Evolutionary conservation across 2,888 invertebrate genomes (phyloP), one percentile per base, ranked within the genome.

Genomic region (Entomobrya multifasciata): DNA sequence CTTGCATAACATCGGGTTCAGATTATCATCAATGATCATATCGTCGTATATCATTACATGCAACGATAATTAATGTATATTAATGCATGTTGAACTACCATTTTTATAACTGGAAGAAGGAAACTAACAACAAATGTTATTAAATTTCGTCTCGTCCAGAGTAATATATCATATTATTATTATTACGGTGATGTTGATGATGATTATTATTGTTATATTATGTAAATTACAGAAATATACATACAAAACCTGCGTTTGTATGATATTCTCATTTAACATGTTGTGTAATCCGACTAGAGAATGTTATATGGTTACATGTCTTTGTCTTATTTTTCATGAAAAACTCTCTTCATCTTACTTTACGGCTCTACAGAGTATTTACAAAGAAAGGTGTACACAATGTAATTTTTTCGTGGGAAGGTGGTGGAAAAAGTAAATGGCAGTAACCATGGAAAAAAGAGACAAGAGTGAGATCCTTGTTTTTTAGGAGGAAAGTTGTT

Each of bases 61-160:
- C 27, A 79, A 44, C 41, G 62, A 79, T 79, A 79, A 79, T 79
- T 79, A 79, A 79, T 65, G 79, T 25, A n/a, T n/a, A 79, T 65
- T 65, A 65, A 49, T 65, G 79, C 79, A 79, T 79, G 65, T 79
- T 65, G 17, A 22, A 25, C 79, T 49, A 49, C 49, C 65, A 65
- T 79, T 79, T 52, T 49, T 15, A 52, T 22, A 15, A 0, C 41
- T 41, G 44, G 41, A n/a, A n/a, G n/a, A n/a, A n/a, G n/a, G 15
- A 17, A 44, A 44, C 10, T 44, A 41, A 22, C 13, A 44, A 67
- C 41, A 67, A 22, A 44, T 55, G 17, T 36, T 67, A 67, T 44
- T 44, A 67, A 17, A 13, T 41, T 67, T 67, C 67, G 44, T 41
- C n/a, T n/a, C n/a, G n/a, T n/a, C n/a, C n/a, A n/a, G n/a, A n/a